These are phyloP conservation scores for Vesta saturnalis DNA, from an alignment of 2,888 invertebrate genomes.

Conservation along the genomic window DNA sequence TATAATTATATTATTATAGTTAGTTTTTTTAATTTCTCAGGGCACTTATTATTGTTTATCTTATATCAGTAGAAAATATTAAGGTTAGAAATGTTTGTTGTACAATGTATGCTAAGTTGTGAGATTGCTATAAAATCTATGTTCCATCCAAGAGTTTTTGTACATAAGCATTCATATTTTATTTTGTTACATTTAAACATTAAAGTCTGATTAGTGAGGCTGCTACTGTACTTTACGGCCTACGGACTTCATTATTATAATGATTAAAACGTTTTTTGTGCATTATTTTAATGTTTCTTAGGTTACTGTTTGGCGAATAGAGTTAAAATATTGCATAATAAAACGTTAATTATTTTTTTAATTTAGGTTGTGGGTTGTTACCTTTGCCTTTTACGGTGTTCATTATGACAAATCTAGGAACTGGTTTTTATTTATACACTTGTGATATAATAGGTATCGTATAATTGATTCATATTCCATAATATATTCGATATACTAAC, in stretches of 20 bases:
- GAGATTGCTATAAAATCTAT: constrained; percentile 45
- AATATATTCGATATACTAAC: constrained; percentile 21
- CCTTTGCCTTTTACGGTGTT: constrained; percentile 42
- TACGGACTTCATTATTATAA: constrained; percentile 45
- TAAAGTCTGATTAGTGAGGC: constrained; percentile 59
- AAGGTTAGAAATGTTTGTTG: constrained; percentile 35
- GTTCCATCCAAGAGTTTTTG: constrained; percentile 45
- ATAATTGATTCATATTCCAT: constrained; percentile 30
- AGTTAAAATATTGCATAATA: constrained; percentile 34
- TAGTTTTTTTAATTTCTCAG: constrained; percentile 56
- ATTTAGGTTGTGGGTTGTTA: constrained; percentile 40
- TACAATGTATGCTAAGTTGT: constrained; percentile 42
- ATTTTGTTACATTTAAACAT: constrained; percentile 35
- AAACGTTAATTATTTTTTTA: constrained; percentile 26
- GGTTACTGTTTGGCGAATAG: constrained; percentile 25
- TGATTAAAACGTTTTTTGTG: constrained; percentile 28
- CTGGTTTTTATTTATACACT: constrained; percentile 34
- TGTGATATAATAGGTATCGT: constrained; percentile 41
- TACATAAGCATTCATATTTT: constrained; percentile 34
- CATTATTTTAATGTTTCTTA: constrained; percentile 28
- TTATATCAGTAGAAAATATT: constrained; percentile 34
- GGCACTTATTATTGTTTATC: constrained; percentile 48
- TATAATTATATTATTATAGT: constrained; percentile 46
- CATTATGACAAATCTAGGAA: constrained; percentile 31
- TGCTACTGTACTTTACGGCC: constrained; percentile 58